Base-by-base conservation (phyloP, 2,888 invertebrate species). In the Ditula angustiorana region DNA sequence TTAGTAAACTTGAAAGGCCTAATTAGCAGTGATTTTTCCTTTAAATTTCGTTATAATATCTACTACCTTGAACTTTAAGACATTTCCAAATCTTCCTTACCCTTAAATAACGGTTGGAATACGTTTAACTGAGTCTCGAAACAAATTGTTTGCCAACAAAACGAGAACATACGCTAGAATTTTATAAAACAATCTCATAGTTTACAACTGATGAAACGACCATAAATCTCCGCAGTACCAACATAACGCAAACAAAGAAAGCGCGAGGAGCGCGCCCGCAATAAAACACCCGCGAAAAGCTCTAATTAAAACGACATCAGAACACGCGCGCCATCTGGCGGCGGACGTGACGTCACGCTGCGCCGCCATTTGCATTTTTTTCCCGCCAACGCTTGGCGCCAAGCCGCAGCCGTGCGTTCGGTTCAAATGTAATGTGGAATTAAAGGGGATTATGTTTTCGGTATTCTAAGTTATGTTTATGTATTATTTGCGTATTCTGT, bases 361-460 rank as follows among this genome's bases (percentile, higher is more conserved):
- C 74, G 77, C 68, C 77, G 80, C 83, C 86, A 86, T 86, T 86
- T 86, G 84, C 86, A 84, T 86, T 86, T 86, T 86, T 86, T 86
- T 74, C 80, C 81, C 61, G 66, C 67, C 65, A 52, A 28, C 55
- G 79, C 76, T 78, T 76, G 77, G 79, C 77, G 78, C 80, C 76
- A 71, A 75, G 72, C 74, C 76, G 74, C 71, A 33, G 63, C 78
- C 77, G 71, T 73, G 74, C 71, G 72, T 74, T 67, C 66, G 24
- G 72, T 74, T 67, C 66, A 24, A 63, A 63, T 56, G 55, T 63
- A 63, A 63, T 63, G 57, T 19, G 63, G 50, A 35, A 52, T 63
- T 63, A 50, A 63, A 58, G 41, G 41, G 61, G 23, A 33, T 41
- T 57, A 47, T 47, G 41, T 50, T 62, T 62, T 41, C 13, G 30